phyloP scores from a whole-genome alignment of 2,888 invertebrate genomes.

The Diaprepes abbreviatus region DNA sequence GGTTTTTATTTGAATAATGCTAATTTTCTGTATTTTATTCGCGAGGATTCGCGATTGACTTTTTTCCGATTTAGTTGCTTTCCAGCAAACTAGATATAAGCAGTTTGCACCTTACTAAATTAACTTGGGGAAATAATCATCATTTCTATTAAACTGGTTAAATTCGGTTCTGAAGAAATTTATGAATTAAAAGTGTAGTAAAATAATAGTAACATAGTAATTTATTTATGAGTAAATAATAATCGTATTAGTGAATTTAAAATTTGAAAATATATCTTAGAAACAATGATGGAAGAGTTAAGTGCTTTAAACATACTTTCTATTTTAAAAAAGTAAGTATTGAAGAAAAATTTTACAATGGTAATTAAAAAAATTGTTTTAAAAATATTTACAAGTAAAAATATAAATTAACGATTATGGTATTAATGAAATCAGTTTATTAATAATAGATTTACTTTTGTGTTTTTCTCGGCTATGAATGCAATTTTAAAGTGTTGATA shows the following conservation, averaged over 20 bases:
- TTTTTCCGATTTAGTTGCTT: not conserved
- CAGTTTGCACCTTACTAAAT: not conserved
- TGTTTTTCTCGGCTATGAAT: too few species aligned
- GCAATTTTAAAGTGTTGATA: too few species aligned
- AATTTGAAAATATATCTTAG: not conserved
- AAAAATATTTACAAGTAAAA: too few species aligned
- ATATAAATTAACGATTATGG: too few species aligned
- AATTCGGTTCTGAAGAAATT: not conserved
- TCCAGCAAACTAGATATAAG: not conserved
- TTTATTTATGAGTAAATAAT: not conserved
- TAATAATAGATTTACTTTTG: too few species aligned
- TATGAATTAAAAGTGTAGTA: slow-evolving; percentile 2
- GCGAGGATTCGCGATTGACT: not conserved
- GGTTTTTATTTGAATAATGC: slow-evolving; percentile 13
- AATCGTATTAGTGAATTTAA: not conserved
- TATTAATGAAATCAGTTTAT: too few species aligned
- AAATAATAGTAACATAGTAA: not conserved
- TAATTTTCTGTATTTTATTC: not conserved
- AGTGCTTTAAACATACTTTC: slow-evolving; percentile 35
- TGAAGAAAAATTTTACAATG: not conserved
- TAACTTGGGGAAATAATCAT: not conserved
- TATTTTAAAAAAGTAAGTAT: slow-evolving; percentile 33
- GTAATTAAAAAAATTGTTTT: too few species aligned
- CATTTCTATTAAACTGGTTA: not conserved
- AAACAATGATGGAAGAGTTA: slow-evolving; percentile 34